These are phyloP conservation scores for Gisinianus flammeolus DNA, from an alignment of 2,888 invertebrate species.

Conservation along the genomic window DNA sequence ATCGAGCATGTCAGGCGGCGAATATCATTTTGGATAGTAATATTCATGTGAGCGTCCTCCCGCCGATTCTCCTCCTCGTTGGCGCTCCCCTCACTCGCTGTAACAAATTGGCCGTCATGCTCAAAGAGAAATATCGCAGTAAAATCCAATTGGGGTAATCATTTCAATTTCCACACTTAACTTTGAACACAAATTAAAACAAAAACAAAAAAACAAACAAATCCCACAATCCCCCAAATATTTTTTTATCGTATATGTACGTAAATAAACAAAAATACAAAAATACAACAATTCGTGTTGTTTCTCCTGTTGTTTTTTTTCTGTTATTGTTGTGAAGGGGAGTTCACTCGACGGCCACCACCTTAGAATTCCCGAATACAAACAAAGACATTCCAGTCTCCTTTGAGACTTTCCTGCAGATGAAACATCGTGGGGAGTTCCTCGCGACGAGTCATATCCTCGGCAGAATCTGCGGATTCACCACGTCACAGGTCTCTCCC, in stretches of 20 bases:
- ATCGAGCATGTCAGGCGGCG: slow-evolving; percentile 41
- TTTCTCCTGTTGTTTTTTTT: too few species aligned
- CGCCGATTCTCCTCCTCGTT: slow-evolving; percentile 45
- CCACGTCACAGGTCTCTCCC: slow-evolving; percentile 46
- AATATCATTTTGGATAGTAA: slow-evolving; percentile 37
- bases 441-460: slow-evolving; percentile 45
- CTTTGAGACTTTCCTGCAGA: slow-evolving; percentile 41
- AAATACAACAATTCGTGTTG: too few species aligned
- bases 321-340: slow-evolving; percentile 35
- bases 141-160: slow-evolving; percentile 44
- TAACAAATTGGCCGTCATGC: slow-evolving; percentile 34
- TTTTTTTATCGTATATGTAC: too few species aligned
- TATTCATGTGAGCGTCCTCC: slow-evolving; percentile 19
- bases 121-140: slow-evolving; percentile 43
- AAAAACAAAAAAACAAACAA: too few species aligned
- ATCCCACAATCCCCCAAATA: too few species aligned
- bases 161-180: neutral
- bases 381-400: slow-evolving; percentile 48
- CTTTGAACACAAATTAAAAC: too few species aligned
- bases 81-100: slow-evolving; percentile 43
- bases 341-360: slow-evolving; percentile 52
- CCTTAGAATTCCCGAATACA: slow-evolving; percentile 43
- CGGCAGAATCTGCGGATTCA: slow-evolving; percentile 48
- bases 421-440: slow-evolving; percentile 49
- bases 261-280: too few species aligned